Evolutionary conservation across 2,797 vertebrate species (phyloP), one percentile per base, ranked within the genome.

Genomic region (Xenopus petersii): DNA sequence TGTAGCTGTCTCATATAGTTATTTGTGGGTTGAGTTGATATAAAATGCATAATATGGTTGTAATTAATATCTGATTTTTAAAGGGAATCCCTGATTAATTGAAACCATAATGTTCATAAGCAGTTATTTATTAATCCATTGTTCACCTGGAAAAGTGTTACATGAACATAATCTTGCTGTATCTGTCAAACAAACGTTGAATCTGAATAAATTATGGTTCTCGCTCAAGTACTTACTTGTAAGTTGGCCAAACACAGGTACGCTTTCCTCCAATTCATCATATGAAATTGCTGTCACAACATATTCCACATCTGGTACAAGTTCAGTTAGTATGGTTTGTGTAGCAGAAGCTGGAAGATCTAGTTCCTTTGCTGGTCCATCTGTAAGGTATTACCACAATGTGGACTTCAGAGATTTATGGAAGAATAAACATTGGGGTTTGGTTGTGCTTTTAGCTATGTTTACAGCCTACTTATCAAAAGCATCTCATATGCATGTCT

Each of bases 171-270:
- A 62, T 51, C 26, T 58, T 8, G 15, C 12, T 62, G 33, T 67
- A 47, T 47, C 11, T 49, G 65, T 33, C 46, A 54, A 54, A 55
- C 3, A 10, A 42, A 30, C 8, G 30, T 58, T 59, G 26, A 65
- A 64, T 64, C 68, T 49, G 26, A 49, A 21, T 60, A 21, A 4
- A 71, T 71, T 58, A 75, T 67, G 69, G 36, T 71, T 58, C 24
- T 71, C 54, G 67, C 51, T 42, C 62, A 55, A 75, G 48, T 71
- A 90, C 97, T 95, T 91, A 99, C 97, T 91, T 88, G 95, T 98
- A 81, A 99, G 86, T 83, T 94, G 95, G 64, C 96, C 96, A 80
- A 93, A 93, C 80, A 96, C 87, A 77, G 96, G 94, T 67, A 94
- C 79, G 87, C 97, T 99, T 86, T 98, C 94, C 79, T 93, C 89